A percentile compares a stretch with the other conserved stretches of the same genome.
phyloP scores from a whole-genome alignment of 2,797 vertebrate genomes.

The Avahi laniger region DNA sequence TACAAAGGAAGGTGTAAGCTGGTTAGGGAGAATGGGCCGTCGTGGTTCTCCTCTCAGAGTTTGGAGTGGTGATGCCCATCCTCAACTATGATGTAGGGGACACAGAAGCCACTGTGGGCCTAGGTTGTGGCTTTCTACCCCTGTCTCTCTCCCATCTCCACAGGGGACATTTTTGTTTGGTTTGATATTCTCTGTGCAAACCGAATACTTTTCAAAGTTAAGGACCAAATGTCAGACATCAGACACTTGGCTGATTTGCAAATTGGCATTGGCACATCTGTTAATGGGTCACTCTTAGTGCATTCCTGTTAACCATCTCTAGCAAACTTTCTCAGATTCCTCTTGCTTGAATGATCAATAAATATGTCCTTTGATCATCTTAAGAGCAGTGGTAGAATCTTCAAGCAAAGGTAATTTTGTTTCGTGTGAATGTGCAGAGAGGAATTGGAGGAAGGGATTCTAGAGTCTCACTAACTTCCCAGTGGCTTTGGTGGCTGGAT shows the following conservation, averaged over 20 bases:
- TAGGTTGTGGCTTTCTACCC: not conserved
- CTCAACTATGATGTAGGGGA: not conserved
- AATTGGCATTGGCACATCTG: not conserved
- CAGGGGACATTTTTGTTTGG: not conserved
- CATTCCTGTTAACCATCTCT: not conserved
- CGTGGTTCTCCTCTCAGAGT: not conserved
- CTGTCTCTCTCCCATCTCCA: not conserved
- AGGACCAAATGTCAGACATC: not conserved
- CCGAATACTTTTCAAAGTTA: constrained; percentile 16
- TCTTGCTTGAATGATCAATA: not conserved
- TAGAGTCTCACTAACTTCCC: not conserved
- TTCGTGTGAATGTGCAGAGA: not conserved
- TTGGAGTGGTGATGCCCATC: not conserved
- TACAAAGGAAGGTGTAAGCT: not conserved
- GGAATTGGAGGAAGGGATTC: not conserved
- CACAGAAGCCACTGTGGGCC: not conserved
- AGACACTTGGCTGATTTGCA: not conserved
- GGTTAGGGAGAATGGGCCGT: not conserved
- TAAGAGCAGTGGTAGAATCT: not conserved
- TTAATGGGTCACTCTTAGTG: not conserved
- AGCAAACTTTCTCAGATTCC: not conserved
- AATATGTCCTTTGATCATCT: not conserved
- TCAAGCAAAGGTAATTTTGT: not conserved
- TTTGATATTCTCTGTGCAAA: not conserved
- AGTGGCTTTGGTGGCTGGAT: not conserved